Base-by-base conservation (phyloP, 2,888 invertebrate genomes). In the Coleophora flavipennella region DNA sequence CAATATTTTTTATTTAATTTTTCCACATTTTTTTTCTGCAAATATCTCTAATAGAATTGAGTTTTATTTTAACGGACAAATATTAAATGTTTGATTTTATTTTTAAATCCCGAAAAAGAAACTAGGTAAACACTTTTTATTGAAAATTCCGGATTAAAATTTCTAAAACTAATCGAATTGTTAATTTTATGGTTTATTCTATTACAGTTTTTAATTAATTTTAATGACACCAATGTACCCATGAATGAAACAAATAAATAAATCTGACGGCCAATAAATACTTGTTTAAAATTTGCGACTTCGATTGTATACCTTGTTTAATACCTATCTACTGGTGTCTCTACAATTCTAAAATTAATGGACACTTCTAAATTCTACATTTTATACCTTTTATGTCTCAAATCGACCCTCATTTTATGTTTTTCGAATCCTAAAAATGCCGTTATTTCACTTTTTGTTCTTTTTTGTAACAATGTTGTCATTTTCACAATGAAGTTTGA, bases 1-100 rank as follows among this genome's bases (percentile, higher is more conserved):
- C 64, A 56, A 67, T 64, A 67, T 63, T 67, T 66, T 68, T 63
- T 46, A 67, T 64, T 66, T 62, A 43, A 53, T 57, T 50, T 43
- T 52, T 61, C 67, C 68, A 71, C 67, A 65, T 61, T 58, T 48
- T 34, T 61, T 64, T 63, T 65, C 46, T 54, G 54, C 46, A 49
- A 59, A 53, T n/a, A n/a, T n/a, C 57, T 59, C 61, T 56, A 55
- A 50, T 55, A 56, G 51, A 61, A 61, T 54, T 58, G 61, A 62
- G 50, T 58, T 35, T 48, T 46, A 62, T 58, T 35, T 48, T 46
- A 62, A 60, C 51, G 54, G 59, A 58, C 52, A 62, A 51, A 52
- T 48, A 44, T 45, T 35, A 33, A 38, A 8, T 25, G 40, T 43
- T 47, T 49, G 28, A 48, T 39, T 33, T 42, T 48, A 49, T 41